Base-by-base conservation (phyloP, 2,797 vertebrate species). In the Sebastes trivittatus region DNA sequence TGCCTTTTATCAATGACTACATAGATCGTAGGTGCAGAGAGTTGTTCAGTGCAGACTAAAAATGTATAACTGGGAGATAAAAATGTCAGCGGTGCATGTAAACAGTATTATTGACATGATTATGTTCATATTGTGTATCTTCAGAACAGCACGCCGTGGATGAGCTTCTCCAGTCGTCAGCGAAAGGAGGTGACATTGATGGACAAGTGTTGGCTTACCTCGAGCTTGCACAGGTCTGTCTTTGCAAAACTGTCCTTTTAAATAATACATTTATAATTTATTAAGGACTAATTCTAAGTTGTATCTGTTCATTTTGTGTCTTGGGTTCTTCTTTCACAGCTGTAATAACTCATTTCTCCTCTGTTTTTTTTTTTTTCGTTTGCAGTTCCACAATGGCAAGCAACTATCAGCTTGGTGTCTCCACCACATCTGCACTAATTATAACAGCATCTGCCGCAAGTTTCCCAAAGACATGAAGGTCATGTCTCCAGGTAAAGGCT, bases 391-490 rank as follows among this genome's bases (percentile, higher is more conserved):
- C 89, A 98, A 97, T 66, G 97, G 96, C 67, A 96, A 92, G 90
- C 97, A 98, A 82, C 87, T 98, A 34, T 96, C 96, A 0, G 93
- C 94, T 16, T 98, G 97, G 97, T 98, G 97, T 93, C 96, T 98
- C 66, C 97, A 98, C 88, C 97, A 97, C 94, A 97, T 98, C 95
- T 97, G 97, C 94, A 98, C 97, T 88, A 98, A 97, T 94, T 98
- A 98, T 92, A 98, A 98, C 77, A 96, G 96, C 65, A 96, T 98
- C 80, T 98, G 97, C 89, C 96, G 96, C 92, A 97, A 97, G 91
- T 98, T 97, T 87, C 97, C 97, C 72, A 97, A 97, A 71, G 97
- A 98, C 86, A 97, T 98, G 97, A 97, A 97, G 92, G 94, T 91
- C 88, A 97, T 98, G 97, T 95, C 95, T 69, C 87, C 96, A 95